Conservation (phyloP, 2,797 vertebrate genomes). For the Sebastes diploproa region DNA sequence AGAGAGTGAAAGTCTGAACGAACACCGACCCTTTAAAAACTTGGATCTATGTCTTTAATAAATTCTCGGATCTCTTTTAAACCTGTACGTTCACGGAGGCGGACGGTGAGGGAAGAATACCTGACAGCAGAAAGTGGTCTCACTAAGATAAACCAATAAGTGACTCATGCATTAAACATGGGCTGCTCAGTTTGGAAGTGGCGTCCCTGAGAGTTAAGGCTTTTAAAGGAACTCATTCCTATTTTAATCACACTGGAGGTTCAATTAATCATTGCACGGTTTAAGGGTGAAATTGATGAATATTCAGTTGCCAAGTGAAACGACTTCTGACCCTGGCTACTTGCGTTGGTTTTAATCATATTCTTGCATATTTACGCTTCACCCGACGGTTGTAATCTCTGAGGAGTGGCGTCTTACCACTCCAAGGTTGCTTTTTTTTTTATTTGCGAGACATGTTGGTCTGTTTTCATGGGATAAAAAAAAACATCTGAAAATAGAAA, state of each 20-base stretch:
- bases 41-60: background rate
- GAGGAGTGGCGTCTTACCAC: background rate
- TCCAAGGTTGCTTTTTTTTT: conserved; percentile 30
- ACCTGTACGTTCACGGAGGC: background rate
- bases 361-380: conserved; percentile 45
- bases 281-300: conserved; percentile 80
- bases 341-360: conserved; percentile 67
- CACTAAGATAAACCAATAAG: conserved; percentile 67
- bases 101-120: conserved; percentile 17
- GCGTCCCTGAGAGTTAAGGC: conserved; percentile 68
- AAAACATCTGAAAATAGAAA: conserved; percentile 20
- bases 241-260: conserved; percentile 80
- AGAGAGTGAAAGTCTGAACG: background rate
- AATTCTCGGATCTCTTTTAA: background rate
- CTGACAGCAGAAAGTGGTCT: conserved; percentile 45
- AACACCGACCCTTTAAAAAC: background rate
- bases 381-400: conserved; percentile 15
- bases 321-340: conserved; percentile 66
- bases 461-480: conserved; percentile 20
- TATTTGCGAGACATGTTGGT: conserved; percentile 27
- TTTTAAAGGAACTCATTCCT: conserved; percentile 75
- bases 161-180: conserved; percentile 77
- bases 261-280: conserved; percentile 79
- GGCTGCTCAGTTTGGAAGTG: conserved; percentile 56
- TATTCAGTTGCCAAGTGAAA: conserved; percentile 72